Conservation (phyloP, 2,113 vertebrate genomes). For the Loxodonta africana region DNA sequence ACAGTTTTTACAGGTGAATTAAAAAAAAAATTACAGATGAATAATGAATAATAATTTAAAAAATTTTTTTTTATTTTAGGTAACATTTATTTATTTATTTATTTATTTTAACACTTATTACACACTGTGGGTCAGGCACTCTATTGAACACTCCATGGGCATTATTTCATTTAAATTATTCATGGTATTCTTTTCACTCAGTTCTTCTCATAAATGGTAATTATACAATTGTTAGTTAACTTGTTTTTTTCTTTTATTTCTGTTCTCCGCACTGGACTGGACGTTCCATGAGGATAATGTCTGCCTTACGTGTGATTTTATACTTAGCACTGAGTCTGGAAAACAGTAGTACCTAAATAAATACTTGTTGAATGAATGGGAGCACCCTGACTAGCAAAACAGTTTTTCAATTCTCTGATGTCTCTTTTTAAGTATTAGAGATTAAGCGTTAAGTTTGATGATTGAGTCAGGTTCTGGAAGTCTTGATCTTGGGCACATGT, state of each 20-base stretch:
- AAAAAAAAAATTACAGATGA: not conserved
- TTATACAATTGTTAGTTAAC: not conserved
- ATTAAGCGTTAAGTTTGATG: not conserved
- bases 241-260: conserved; percentile 59
- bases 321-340: not conserved
- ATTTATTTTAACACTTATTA: no score
- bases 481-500: not conserved
- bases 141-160: not conserved
- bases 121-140: not conserved
- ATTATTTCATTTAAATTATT: conserved; percentile 16
- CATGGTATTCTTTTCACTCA: not conserved
- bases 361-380: not conserved
- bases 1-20: not conserved
- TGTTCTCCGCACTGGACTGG: not conserved
- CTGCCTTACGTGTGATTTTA: not conserved
- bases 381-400: conserved; percentile 1
- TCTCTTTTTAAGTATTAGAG: not conserved
- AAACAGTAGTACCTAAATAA: not conserved
- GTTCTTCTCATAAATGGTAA: not conserved
- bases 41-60: not conserved
- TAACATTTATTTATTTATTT: not conserved
- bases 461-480: not conserved
- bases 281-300: not conserved
- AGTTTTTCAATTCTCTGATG: not conserved
- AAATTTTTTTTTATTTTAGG: not conserved